Percentiles rank a stretch among this genome's conserved stretches.
Evolutionary conservation across 1,140 invertebrate genomes (phyloP).

Genomic region (Formica exsecta): DNA sequence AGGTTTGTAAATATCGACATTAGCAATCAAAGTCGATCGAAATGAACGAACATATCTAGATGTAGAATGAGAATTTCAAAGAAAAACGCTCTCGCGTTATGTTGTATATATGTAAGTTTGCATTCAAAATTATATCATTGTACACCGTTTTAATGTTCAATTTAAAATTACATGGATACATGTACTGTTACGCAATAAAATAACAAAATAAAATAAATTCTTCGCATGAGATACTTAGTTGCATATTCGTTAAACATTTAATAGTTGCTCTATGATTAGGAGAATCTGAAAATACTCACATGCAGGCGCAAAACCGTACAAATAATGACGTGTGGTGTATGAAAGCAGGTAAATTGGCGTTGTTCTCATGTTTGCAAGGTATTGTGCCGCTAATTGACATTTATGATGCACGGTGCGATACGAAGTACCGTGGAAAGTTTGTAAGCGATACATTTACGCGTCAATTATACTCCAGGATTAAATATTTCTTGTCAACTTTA

Average conservation of each 20-base stretch:
- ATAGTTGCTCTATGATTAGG: conserved; percentile 26
- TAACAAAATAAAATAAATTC: conserved; percentile 5
- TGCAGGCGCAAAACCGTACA: conserved; percentile 12
- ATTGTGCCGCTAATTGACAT: conserved; percentile 66
- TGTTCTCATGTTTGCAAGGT: conserved; percentile 52
- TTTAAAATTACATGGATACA: background rate
- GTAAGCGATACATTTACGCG: conserved; percentile 51
- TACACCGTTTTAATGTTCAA: background rate
- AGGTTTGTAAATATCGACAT: background rate
- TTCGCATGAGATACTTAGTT: background rate
- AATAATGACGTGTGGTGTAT: conserved; percentile 49
- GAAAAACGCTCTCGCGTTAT: background rate
- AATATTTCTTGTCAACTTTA: conserved; percentile 35
- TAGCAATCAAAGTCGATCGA: background rate
- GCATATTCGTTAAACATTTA: conserved; percentile 15
- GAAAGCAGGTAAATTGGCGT: conserved; percentile 53
- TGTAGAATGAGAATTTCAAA: background rate
- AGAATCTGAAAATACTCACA: conserved; percentile 17
- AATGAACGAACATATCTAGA: background rate
- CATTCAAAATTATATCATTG: background rate
- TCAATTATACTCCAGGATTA: conserved; percentile 24
- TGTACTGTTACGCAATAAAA: background rate
- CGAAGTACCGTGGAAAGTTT: conserved; percentile 48
- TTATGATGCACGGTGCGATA: conserved; percentile 62
- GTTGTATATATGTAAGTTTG: background rate